Base-by-base conservation (phyloP, 2,113 vertebrate genomes). In the Stictonetta naevosa region DNA sequence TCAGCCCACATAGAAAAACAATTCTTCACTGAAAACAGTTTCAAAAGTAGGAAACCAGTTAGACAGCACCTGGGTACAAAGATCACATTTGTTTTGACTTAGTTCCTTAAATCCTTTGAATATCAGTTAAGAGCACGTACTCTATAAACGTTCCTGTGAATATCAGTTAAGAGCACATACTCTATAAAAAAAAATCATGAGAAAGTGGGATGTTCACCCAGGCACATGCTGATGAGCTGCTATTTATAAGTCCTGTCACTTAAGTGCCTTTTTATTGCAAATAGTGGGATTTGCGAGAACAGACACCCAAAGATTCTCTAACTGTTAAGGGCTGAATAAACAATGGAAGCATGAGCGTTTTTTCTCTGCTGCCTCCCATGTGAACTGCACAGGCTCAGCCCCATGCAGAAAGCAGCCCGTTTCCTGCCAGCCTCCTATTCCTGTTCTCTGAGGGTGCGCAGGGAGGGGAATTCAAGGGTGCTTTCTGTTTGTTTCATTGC, bases 1-100 rank as follows among this genome's bases (percentile, higher is more conserved):
- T 53, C 5, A 2, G 52, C 25, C 60, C 31, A 72, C 8, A 17
- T 0, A n/a, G 36, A 53, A 92, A 72, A 55, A 59, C 16, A 74
- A 80, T 38, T 58, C 33, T 20, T 75, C 19, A n/a, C 53, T 55
- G 44, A 93, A 88, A 92, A 68, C 8, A 15, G 26, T 20, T 94
- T 94, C 23, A 44, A 88, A 86, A 88, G 83, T 21, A 72, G 69
- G 38, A 94, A 93, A 86, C 28, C 25, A 83, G 68, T n/a, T 52
- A 82, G 67, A 71, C 23, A 59, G 25, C 13, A 36, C 46, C 84
- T 19, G 44, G 76, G 68, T 95, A 92, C 91, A 96, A 94, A 93
- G 95, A 96, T 95, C 83, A 36, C 73, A 60, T 95, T 95, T 94
- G 79, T 93, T 96, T 93, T 60, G 52, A 88, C 66, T 90, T 90